phyloP scores from a whole-genome alignment of 2,888 invertebrate genomes.

The Epirrhoe alternata region DNA sequence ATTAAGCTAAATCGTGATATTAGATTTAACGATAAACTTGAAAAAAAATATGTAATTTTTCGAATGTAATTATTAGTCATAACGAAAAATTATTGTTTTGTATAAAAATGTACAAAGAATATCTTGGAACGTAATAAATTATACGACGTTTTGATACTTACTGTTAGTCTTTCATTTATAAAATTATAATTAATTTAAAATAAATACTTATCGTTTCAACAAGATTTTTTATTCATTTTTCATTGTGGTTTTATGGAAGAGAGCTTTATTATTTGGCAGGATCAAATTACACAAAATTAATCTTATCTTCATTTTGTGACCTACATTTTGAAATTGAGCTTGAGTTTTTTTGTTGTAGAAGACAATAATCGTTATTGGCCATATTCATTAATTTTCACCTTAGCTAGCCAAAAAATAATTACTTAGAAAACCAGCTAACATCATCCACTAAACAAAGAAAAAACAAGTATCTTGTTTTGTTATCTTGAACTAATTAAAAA shows the following conservation, averaged over 20 bases:
- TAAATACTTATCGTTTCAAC: constrained; percentile 42
- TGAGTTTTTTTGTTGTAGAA: no score
- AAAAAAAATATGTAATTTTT: constrained; percentile 82
- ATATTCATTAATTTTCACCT: no score
- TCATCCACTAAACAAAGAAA: no score
- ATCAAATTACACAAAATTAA: constrained; percentile 16
- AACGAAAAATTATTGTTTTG: constrained; percentile 83
- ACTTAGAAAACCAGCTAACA: no score
- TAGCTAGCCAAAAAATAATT: no score
- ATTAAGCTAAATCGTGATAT: constrained; percentile 85
- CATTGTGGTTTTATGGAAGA: constrained; percentile 14
- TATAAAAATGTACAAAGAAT: constrained; percentile 83
- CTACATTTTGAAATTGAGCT: background rate
- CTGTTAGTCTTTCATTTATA: constrained; percentile 64
- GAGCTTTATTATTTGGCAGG: constrained; percentile 7
- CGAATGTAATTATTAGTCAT: constrained; percentile 83
- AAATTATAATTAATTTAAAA: constrained; percentile 40
- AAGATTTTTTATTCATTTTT: constrained; percentile 37
- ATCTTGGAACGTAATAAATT: constrained; percentile 83
- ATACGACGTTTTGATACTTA: constrained; percentile 85
- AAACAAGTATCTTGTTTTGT: no score
- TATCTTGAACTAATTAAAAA: no score
- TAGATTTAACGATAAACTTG: constrained; percentile 83
- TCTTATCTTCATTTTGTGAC: constrained; percentile 21
- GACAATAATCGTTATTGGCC: no score